These are phyloP conservation scores for Gryon sp. DNA, from an alignment of 1,140 invertebrate genomes.

Conservation along the genomic window DNA sequence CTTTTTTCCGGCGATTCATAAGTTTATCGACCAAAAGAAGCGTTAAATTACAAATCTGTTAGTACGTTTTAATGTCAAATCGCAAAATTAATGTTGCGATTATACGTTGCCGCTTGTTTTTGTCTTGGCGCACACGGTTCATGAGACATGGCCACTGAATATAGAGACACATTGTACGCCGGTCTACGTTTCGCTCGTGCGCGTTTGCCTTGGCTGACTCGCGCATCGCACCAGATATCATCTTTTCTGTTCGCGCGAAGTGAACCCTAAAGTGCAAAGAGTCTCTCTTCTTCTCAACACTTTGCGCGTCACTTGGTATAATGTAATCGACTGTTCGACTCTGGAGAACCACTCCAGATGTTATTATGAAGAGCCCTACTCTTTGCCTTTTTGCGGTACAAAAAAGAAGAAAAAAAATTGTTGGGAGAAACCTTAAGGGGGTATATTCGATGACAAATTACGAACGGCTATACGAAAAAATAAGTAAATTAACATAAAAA, in stretches of 20 bases:
- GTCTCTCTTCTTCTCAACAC: conserved; percentile 59
- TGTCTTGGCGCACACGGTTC: conserved; percentile 35
- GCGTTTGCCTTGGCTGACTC: conserved; percentile 26
- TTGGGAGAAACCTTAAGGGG: no score
- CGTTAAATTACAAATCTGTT: conserved; percentile 42
- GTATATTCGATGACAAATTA: no score
- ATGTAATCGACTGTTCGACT: conserved; percentile 69
- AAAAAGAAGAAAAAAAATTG: no score
- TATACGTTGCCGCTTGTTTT: conserved; percentile 36
- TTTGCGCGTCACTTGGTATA: conserved; percentile 64
- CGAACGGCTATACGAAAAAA: no score
- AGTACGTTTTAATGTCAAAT: conserved; percentile 41
- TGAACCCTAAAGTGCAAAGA: conserved; percentile 57
- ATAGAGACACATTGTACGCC: conserved; percentile 74
- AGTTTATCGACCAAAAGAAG: conserved; percentile 36
- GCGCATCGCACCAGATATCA: conserved; percentile 67
- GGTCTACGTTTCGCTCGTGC: conserved; percentile 38
- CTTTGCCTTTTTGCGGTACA: conserved; percentile 1
- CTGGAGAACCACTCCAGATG: conserved; percentile 62
- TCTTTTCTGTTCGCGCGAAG: conserved; percentile 67
- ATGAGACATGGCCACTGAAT: conserved; percentile 50
- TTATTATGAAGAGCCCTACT: conserved; percentile 30
- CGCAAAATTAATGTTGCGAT: conserved; percentile 50
- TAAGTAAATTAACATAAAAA: no score
- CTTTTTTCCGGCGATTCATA: conserved; percentile 12